Conservation (phyloP, 2,797 vertebrate species). For the Parauchenoglanis ngamensis region DNA sequence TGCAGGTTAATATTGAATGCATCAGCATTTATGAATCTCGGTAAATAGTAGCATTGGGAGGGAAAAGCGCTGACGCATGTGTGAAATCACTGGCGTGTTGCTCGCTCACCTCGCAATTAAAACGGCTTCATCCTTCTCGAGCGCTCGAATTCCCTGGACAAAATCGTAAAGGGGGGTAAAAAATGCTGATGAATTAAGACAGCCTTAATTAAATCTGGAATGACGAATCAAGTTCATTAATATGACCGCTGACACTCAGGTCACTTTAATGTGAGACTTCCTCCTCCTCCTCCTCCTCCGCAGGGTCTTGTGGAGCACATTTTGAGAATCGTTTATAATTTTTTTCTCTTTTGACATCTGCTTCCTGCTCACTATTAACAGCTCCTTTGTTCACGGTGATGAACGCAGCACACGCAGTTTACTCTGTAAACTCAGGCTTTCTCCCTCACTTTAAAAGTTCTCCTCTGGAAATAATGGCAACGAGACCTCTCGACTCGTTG, state of each 20-base stretch:
- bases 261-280: conserved; percentile 29
- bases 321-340: not conserved
- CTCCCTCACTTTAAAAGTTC: not conserved
- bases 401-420: not conserved
- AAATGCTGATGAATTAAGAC: conserved; percentile 59
- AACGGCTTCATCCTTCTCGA: conserved; percentile 40
- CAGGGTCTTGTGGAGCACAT: not conserved
- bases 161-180: conserved; percentile 12
- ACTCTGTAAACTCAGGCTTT: not conserved
- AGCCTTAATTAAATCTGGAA: conserved; percentile 58
- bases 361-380: not conserved
- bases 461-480: not conserved
- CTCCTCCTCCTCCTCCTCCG: not conserved
- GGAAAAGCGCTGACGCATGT: conserved; percentile 46
- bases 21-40: conserved; percentile 34
- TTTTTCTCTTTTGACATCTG: conserved; percentile 25
- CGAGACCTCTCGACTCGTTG: not conserved
- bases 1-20: conserved; percentile 23
- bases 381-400: conserved; percentile 6
- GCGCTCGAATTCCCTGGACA: conserved; percentile 40
- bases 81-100: conserved; percentile 34
- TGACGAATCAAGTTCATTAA: conserved; percentile 60
- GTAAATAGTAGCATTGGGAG: conserved; percentile 31
- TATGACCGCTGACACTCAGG: conserved; percentile 24
- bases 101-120: conserved; percentile 52